Percentiles rank a stretch among this genome's conserved stretches.
Conservation (phyloP, 2,113 vertebrate species). For the Hippocampus comes region DNA sequence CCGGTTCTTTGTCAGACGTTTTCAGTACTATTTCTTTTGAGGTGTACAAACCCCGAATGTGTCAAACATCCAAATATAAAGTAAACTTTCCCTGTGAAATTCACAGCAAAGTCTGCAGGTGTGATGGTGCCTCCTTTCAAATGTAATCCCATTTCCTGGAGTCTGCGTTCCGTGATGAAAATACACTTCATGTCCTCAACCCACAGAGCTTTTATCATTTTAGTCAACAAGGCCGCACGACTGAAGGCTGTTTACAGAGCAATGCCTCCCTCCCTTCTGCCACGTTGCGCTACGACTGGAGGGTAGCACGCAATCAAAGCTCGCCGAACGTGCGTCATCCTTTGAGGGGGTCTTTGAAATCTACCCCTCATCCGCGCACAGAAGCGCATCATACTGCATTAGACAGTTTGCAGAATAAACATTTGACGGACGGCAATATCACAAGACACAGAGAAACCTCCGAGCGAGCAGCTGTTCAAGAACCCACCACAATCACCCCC, state of each 20-base stretch:
- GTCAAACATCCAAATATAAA: constrained; percentile 30
- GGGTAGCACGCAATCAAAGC: constrained; percentile 60
- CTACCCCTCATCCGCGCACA: constrained; percentile 45
- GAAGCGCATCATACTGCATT: constrained; percentile 64
- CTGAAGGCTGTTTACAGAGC: constrained; percentile 61
- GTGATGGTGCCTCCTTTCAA: constrained; percentile 32
- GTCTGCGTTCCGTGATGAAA: constrained; percentile 38
- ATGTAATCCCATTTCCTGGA: constrained; percentile 46
- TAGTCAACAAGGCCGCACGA: constrained; percentile 54
- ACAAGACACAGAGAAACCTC: constrained; percentile 75
- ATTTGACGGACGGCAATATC: constrained; percentile 88
- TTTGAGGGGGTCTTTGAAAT: constrained; percentile 67
- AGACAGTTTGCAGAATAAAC: constrained; percentile 80
- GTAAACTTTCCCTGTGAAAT: constrained; percentile 27
- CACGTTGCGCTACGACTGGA: constrained; percentile 38
- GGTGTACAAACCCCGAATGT: constrained; percentile 15
- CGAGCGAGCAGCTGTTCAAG: constrained; percentile 50
- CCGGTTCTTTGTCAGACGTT: neutral
- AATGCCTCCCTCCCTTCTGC: constrained; percentile 31
- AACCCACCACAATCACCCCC: neutral
- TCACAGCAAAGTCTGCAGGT: constrained; percentile 44
- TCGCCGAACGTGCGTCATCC: constrained; percentile 47
- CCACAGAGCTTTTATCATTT: constrained; percentile 47
- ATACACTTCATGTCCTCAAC: constrained; percentile 19
- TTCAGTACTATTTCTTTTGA: constrained; percentile 3